A percentile compares a stretch with the other conserved stretches of the same genome.
Evolutionary conservation across 2,797 vertebrate genomes (phyloP).

Genomic region (Podargus strigoides): DNA sequence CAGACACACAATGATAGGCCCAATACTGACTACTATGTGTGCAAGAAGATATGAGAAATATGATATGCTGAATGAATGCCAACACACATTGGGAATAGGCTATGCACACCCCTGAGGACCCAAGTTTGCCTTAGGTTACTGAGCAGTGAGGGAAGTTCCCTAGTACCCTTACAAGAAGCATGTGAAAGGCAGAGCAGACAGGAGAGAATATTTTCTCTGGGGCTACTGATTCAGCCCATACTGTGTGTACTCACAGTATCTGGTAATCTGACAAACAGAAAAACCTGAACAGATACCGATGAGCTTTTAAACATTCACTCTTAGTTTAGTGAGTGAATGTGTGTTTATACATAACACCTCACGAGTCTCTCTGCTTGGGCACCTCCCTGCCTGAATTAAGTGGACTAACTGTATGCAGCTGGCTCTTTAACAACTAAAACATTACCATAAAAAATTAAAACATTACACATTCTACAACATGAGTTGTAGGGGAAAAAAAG

Average conservation of each 20-base stretch:
- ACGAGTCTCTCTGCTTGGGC: background rate
- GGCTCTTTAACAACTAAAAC: background rate
- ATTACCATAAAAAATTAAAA: background rate
- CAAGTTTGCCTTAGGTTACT: background rate
- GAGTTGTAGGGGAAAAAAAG: background rate
- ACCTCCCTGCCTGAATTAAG: background rate
- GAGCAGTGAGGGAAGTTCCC: background rate
- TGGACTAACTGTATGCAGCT: background rate
- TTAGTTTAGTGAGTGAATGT: background rate
- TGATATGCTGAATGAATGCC: conserved; percentile 28
- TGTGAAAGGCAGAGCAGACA: background rate
- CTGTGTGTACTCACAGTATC: background rate
- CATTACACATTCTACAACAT: background rate
- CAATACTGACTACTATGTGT: background rate
- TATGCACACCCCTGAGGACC: background rate
- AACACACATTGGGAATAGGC: conserved; percentile 20
- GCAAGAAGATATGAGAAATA: background rate
- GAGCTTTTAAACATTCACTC: background rate
- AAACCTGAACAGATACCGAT: background rate
- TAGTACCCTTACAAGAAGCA: background rate
- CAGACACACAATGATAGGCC: conserved; percentile 53
- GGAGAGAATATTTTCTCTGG: background rate
- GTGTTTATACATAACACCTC: background rate
- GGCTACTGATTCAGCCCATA: background rate
- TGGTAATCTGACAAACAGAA: background rate